Evolutionary conservation across 2,888 invertebrate species (phyloP).

Genomic region (Anodontia alba): DNA sequence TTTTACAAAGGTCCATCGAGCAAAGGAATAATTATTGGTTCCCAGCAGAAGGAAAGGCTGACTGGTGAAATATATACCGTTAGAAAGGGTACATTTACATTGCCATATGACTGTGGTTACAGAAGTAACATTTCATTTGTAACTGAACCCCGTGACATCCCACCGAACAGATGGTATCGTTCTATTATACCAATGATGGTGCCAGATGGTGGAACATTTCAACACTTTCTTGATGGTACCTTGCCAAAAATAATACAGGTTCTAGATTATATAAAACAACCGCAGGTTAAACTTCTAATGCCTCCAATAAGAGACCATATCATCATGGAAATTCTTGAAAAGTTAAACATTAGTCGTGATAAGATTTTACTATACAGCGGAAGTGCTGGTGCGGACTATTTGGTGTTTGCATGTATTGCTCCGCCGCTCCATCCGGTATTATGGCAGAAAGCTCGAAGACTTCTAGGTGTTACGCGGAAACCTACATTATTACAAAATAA

Average conservation of each 20-base stretch:
- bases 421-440: conserved; percentile 32
- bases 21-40: not conserved
- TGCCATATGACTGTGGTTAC: conserved; percentile 23
- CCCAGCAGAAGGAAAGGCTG: not conserved
- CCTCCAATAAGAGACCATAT: conserved; percentile 19
- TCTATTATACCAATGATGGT: conserved; percentile 14
- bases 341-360: conserved; percentile 19
- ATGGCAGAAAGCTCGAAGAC: conserved; percentile 26
- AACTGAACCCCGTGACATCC: not conserved
- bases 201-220: conserved; percentile 34
- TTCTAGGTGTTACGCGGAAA: not conserved
- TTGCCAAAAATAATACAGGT: conserved; percentile 35
- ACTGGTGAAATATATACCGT: conserved; percentile 11
- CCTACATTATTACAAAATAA: no score
- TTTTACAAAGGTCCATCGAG: conserved; percentile 16
- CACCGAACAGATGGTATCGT: not conserved
- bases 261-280: not conserved
- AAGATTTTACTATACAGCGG: not conserved
- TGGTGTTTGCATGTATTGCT: conserved; percentile 31
- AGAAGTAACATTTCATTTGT: not conserved
- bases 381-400: conserved; percentile 12
- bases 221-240: conserved; percentile 35
- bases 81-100: conserved; percentile 9
- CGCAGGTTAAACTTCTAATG: conserved; percentile 10
- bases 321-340: conserved; percentile 23